Evolutionary conservation across 2,888 invertebrate genomes (phyloP), one percentile per base, ranked within the genome.

Genomic region (Arctia plantaginis): DNA sequence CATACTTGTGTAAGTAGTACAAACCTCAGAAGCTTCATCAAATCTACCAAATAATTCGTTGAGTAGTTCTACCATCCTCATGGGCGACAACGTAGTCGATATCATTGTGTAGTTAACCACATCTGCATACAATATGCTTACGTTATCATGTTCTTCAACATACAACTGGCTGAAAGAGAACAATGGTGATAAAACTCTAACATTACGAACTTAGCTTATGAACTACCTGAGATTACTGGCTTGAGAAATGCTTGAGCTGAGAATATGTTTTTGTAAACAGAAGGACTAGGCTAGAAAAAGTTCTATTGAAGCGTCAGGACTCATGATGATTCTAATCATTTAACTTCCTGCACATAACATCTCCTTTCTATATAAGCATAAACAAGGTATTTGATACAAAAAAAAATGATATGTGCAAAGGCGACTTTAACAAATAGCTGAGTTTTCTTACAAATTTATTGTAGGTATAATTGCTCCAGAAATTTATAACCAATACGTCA

Each of bases 1-100:
- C 20, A 44, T 13, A 13, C 39, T 39, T 66, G 18, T 41, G 4
- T 35, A 18, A 41, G 20, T 67, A 33, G 12, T 44, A 72, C 68
- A 33, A 27, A 98, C 98, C 96, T 98, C 98, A 30, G 99, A 99
- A 55, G 98, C 98, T 82, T 98, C 98, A 92, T 99, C 99, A 88
- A 99, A 99, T 90, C 98, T 97, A 10, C 98, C 98, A 91, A 99
- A 99, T 0, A 99, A 95, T 90, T 99, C 98, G 87, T 99, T 99
- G 27, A 99, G 93, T 0, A 98, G 97, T 89, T 98, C 98, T 4
- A 99, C 98, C 83, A 99, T 96, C 79, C 98, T 97, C 88, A 97
- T 97, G 0, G 98, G 98, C 0, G 97, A 97, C 72, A 99, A 92
- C 1, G 97, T 97, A 0, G 98, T 98, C 0, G 99, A 99, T 92